phyloP scores from a whole-genome alignment of 2,888 invertebrate genomes.

The Rhodophaea formosa region DNA sequence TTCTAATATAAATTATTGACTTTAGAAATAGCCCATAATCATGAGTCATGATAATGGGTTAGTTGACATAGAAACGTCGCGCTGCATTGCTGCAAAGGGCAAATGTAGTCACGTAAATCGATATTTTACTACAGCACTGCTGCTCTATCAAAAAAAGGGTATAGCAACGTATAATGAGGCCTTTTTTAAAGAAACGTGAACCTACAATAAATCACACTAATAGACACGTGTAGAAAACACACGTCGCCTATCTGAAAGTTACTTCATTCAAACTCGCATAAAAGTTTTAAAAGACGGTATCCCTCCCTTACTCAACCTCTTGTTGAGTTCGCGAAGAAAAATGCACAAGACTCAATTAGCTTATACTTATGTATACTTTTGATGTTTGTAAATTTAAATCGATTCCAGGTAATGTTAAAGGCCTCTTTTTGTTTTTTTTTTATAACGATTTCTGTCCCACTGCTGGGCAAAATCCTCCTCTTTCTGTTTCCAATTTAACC shows the following conservation, averaged over 20 bases:
- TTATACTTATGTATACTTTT: neutral
- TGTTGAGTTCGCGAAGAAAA: neutral
- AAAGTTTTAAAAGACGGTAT: neutral
- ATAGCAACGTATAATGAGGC: too few relatives aligned
- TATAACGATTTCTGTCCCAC: too few relatives aligned
- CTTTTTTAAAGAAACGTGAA: too few relatives aligned
- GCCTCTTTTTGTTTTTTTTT: too few relatives aligned
- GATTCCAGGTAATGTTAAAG: too few relatives aligned
- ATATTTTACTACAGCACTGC: neutral
- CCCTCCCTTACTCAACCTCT: neutral
- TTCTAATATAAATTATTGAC: too few relatives aligned
- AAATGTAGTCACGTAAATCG: neutral
- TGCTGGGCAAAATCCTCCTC: too few relatives aligned
- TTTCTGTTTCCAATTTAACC: too few relatives aligned
- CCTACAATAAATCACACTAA: neutral
- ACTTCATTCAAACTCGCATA: neutral
- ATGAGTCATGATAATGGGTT: neutral
- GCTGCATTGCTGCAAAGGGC: neutral
- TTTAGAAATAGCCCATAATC: neutral
- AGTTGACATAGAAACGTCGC: neutral
- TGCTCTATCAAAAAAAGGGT: neutral
- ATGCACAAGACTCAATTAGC: neutral
- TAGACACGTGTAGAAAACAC: neutral
- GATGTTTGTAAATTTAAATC: neutral
- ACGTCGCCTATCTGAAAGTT: neutral